Evolutionary conservation across 2,797 vertebrate species (phyloP), one percentile per base, ranked within the genome.

Genomic region (Bovichtus diacanthus): DNA sequence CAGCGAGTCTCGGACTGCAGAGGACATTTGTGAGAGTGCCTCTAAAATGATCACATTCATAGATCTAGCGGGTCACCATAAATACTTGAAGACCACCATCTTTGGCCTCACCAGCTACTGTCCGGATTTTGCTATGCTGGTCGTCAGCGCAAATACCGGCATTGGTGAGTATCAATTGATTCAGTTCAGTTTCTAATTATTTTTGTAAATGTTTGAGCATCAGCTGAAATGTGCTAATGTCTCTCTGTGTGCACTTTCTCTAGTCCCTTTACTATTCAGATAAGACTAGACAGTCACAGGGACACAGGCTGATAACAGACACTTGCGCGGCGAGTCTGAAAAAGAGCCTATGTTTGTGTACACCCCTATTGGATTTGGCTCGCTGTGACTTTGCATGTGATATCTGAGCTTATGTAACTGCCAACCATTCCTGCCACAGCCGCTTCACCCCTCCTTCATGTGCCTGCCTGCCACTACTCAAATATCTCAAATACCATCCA

Each of bases 21-120:
- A 99, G 90, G 97, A 99, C 84, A 99, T 99, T 92, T 99, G 98
- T 68, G 98, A 99, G 93, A 98, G 96, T 81, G 97, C 98, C 39
- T 99, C 98, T 67, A 99, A 99, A 92, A 99, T 99, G 98, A 99
- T 99, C 94, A 99, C 98, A 34, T 99, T 99, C 91, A 99, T 99
- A 25, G 98, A 99, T 88, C 93, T 99, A 89, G 98, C 98, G 1
- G 98, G 98, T 49, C 98, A 99, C 92, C 97, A 99, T 90, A 99
- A 99, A 74, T 99, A 99, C 92, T 91, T 99, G 78, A 99, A 99
- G 92, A 99, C 98, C 86, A 99, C 98, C 84, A 99, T 99, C 88
- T 99, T 99, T 43, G 98, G 98, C 81, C 96, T 99, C 84, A 99
- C 98, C 81, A 99, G 97, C 90, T 99, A 99, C 92, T 98, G 97